Evolutionary conservation across 2,797 vertebrate genomes (phyloP), one percentile per base, ranked within the genome.

Genomic region (Thamnophis elegans): DNA sequence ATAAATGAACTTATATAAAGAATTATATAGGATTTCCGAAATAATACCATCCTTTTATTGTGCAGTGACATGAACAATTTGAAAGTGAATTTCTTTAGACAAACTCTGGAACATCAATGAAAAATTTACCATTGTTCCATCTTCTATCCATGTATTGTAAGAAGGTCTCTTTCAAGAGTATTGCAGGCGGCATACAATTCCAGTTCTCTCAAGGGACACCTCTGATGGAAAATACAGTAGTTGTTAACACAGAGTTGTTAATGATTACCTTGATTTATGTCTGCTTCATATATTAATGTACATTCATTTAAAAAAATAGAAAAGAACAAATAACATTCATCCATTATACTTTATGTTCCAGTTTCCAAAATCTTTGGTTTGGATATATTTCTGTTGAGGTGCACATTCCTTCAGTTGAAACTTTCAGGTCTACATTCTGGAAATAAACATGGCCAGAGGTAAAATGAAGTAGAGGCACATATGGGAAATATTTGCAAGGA

Each of bases 1-100:
- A 92, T 89, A 55, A 56, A 89, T 54, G 73, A 82, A 22, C 1
- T 25, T 82, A 5, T 73, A 36, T 73, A 73, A 68, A 68, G 56
- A 88, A 85, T 92, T 92, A 92, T 32, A 85, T 85, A 89, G 54
- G 28, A 18, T 62, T 89, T 60, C 55, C 85, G 47, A 89, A 54
- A 92, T 25, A 58, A 58, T 53, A 78, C 55, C 26, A 88, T 88
- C 25, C 22, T 55, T 8, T 56, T 22, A 42, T 62, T 89, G 56
- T 62, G 54, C 20, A 85, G 54, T 55, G 73, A 28, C 73, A 89
- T 28, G 91, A 85, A 89, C 26, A 47, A 53, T 73, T 89, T 92
- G 91, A 91, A 87, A 91, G 8, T 26, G 32, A 89, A 65, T 89
- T 58, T 82, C 56, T 58, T 56, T 89, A 89, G 55, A 89, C 1